A percentile compares a stretch with the other conserved stretches of the same genome.
phyloP scores from a whole-genome alignment of 92 coral and sea anemone species.

The Desmophyllum pertusum region DNA sequence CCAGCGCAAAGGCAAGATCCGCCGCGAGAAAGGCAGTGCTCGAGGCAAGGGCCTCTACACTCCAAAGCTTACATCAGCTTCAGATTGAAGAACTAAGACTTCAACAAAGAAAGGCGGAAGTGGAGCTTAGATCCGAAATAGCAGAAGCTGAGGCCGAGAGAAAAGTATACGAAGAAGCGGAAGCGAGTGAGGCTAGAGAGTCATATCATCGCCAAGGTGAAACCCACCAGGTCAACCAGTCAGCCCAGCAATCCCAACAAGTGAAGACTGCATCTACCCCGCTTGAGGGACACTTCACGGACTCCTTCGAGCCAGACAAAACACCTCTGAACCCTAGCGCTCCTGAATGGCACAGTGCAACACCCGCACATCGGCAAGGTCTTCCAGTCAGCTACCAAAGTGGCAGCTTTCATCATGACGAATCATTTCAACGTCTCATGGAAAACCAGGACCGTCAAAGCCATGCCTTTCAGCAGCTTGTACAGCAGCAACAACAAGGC shows the following conservation, averaged over 20 bases:
- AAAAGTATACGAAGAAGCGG: conserved; percentile 5
- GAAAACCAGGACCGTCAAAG: conserved; percentile 54
- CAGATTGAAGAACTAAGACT: conserved; percentile 28
- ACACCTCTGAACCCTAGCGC: conserved; percentile 24
- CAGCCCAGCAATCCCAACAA: neutral
- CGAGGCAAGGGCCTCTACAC: conserved; percentile 10
- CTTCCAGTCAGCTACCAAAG: neutral
- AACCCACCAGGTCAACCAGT: neutral
- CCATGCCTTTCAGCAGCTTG: conserved; percentile 50
- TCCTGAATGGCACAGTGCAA: conserved; percentile 11
- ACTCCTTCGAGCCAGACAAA: neutral
- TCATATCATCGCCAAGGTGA: neutral
- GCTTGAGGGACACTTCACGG: neutral
- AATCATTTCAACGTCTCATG: conserved; percentile 33
- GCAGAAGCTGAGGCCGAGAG: conserved; percentile 50
- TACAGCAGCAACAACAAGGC: conserved; percentile 66
- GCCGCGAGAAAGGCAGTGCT: conserved; percentile 31
- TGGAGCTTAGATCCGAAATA: conserved; percentile 53
- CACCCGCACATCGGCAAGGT: conserved; percentile 19
- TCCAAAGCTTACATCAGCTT: conserved; percentile 26
- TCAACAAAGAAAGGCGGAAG: conserved; percentile 37
- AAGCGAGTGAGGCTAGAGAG: neutral
- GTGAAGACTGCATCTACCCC: neutral
- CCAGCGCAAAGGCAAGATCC: conserved; percentile 35
- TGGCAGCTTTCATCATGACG: too few species aligned